Base-by-base conservation (phyloP, 2,888 invertebrate genomes). In the Pheosia gnoma region DNA sequence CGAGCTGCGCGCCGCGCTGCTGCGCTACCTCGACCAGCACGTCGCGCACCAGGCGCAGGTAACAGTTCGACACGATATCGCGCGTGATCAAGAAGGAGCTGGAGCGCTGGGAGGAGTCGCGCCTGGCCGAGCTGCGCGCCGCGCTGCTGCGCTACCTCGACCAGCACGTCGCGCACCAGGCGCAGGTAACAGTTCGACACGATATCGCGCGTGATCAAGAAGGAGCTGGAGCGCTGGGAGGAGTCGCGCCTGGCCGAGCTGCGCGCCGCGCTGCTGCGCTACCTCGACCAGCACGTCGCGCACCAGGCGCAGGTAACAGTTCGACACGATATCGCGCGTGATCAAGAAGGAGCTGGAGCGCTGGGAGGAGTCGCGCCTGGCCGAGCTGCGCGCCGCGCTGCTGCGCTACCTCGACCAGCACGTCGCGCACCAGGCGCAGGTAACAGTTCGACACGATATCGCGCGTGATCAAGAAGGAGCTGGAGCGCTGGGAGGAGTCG, bases 241-340 rank as follows among this genome's bases (percentile, higher is more conserved):
- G 95, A 96, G 70, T 95, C 96, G 70, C 95, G 99, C 72, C 96
- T 98, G 55, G 95, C 96, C 65, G 99, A 99, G 85, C 98, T 99
- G 85, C 98, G 98, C 80, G 95, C 95, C 62, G 97, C 97, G 73
- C 95, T 99, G 73, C 95, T 99, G 58, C 96, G 97, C 79, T 99
- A 99, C 88, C 95, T 99, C 74, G 98, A 99, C 88, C 96, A 97
- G 62, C 97, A 99, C 89, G 96, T 99, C 95, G 96, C 97, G 72
- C 98, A 98, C 86, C 99, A 99, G 91, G 97, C 98, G 86, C 97
- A 98, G 77, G 99, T n/a, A n/a, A n/a, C n/a, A 98, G 84, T 99
- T 99, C 90, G 98, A 99, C 86, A 96, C 97, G 81, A 99, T 99
- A 83, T 99, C 98, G 3, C 96, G 96, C 75, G 98, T 97, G 91